phyloP scores from a whole-genome alignment of 2,113 vertebrate species.

The Antigone vipio region DNA sequence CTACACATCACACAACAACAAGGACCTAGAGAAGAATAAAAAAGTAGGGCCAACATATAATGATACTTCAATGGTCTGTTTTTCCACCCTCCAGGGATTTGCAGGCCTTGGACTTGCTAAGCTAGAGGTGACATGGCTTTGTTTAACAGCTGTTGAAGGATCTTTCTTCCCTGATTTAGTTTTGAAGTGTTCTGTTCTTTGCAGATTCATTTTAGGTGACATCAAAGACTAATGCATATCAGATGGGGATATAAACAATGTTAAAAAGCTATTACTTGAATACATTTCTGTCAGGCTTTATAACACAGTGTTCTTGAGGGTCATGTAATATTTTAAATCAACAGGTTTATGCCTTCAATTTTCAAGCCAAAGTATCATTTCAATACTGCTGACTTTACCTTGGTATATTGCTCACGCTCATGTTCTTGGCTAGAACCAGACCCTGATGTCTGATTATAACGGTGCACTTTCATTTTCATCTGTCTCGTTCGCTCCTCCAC shows the following conservation, averaged over 20 bases:
- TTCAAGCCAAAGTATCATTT: conserved; percentile 33
- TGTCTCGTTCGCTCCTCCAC: conserved; percentile 91
- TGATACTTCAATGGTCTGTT: background rate
- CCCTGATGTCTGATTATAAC: conserved; percentile 89
- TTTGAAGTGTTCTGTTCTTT: background rate
- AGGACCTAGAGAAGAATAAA: background rate
- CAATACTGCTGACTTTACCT: conserved; percentile 76
- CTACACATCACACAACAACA: background rate
- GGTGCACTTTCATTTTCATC: conserved; percentile 91
- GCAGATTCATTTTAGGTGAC: background rate
- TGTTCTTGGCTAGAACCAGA: conserved; percentile 93
- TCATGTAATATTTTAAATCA: background rate
- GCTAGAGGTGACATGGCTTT: background rate
- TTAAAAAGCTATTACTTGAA: background rate
- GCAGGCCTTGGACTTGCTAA: background rate
- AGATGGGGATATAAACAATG: background rate
- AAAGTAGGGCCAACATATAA: background rate
- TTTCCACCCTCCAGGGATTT: background rate
- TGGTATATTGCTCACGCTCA: conserved; percentile 86
- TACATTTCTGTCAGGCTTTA: background rate
- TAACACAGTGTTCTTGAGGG: background rate
- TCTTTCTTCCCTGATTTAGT: background rate
- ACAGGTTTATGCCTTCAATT: background rate
- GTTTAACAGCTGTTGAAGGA: background rate
- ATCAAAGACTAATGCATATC: background rate